Base-by-base conservation (phyloP, 2,888 invertebrate species). In the Rhodophaea formosa region DNA sequence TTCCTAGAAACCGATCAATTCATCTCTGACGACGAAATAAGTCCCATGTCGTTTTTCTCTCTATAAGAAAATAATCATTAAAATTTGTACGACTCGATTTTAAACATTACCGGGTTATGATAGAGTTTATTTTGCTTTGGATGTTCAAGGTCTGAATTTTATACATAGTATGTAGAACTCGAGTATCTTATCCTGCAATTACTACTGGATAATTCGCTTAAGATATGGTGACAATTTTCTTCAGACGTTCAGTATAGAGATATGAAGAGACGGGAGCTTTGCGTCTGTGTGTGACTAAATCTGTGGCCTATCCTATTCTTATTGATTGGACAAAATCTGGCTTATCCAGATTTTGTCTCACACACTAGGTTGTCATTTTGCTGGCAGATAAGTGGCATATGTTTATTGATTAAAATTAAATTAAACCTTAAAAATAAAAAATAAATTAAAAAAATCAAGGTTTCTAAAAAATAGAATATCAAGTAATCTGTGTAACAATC, bases 1-100 rank as follows among this genome's bases (percentile, higher is more conserved):
- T 83, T 80, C 82, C 74, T 72, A 81, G 86, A 84, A 84, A 72
- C 79, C 77, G 79, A 86, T 86, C 85, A 77, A 81, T 82, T 72
- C 77, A 67, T 72, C 73, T 61, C 63, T 65, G 75, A 75, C 76
- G 76, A 70, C 76, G 68, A 70, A 68, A 75, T 75, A 74, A 70
- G 67, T 43, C 62, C 63, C 62, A 64, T 72, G 68, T 78, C 78
- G 77, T 77, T 77, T 80, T 80, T 75, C 66, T 69, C 69, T 68
- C 71, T 68, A 74, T 70, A 69, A 63, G 69, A 59, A 61, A 56
- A 59, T 58, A 63, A 66, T 60, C 49, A 55, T 39, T 53, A 7
- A 62, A 43, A 58, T 42, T 51, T 59, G 64, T 64, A 5, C n/a
- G 35, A 39, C 8, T 7, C 39, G 49, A 43, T n/a, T 43, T 3